phyloP scores from a whole-genome alignment of 2,888 invertebrate genomes.

The Nebria salina region DNA sequence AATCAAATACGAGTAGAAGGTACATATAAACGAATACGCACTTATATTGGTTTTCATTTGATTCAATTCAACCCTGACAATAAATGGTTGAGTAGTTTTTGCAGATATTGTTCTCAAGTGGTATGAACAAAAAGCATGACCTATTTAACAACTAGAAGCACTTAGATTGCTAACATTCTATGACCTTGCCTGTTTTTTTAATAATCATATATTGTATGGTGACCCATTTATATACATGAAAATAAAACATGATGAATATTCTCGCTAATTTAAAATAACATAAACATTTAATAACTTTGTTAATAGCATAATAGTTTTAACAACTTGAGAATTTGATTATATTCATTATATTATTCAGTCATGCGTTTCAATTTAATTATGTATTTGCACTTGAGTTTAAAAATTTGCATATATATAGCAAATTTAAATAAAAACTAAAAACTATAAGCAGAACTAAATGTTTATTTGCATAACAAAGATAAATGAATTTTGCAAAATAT shows the following conservation, averaged over 20 bases:
- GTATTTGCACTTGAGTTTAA: background rate
- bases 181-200: background rate
- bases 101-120: background rate
- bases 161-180: background rate
- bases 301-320: background rate
- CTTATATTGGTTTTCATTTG: background rate
- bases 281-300: background rate
- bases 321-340: background rate
- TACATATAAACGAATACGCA: too few species aligned
- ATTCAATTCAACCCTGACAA: background rate
- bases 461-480: too few species aligned
- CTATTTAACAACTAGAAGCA: background rate
- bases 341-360: background rate
- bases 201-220: background rate
- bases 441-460: too few species aligned
- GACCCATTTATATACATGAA: background rate
- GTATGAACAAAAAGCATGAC: background rate
- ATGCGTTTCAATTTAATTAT: background rate
- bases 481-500: too few species aligned
- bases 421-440: too few species aligned
- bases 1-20: too few species aligned
- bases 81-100: background rate
- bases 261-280: background rate
- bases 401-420: too few species aligned
- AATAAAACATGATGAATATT: background rate